A percentile compares a stretch with the other conserved stretches of the same genome.
These are phyloP conservation scores for Drosophila borborema DNA, from an alignment of 2,888 invertebrate genomes.

Conservation along the genomic window DNA sequence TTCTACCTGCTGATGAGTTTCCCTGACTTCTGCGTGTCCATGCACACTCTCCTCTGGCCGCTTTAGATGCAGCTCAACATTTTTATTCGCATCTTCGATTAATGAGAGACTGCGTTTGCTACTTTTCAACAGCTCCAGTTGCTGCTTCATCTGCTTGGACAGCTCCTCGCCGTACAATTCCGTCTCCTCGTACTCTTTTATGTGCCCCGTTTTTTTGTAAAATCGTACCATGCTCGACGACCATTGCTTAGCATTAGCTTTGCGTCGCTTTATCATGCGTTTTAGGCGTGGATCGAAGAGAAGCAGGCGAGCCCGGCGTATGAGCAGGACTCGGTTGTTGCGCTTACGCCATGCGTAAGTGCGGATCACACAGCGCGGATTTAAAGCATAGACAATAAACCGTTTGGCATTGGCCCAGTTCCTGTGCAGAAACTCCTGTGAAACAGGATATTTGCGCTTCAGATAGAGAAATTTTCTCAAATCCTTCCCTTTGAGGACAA, in stretches of 20 bases:
- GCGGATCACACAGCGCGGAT: constrained; percentile 75
- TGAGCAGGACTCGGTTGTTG: constrained; percentile 63
- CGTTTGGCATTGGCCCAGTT: constrained; percentile 77
- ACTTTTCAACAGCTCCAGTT: constrained; percentile 81
- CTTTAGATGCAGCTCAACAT: constrained; percentile 25
- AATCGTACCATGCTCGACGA: constrained; percentile 71
- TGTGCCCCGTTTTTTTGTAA: constrained; percentile 61
- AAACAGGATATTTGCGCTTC: constrained; percentile 79
- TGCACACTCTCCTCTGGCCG: background rate
- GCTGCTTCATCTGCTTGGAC: constrained; percentile 82
- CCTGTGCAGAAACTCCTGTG: constrained; percentile 64
- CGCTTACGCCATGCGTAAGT: constrained; percentile 70
- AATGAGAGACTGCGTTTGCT: constrained; percentile 73
- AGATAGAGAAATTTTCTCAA: constrained; percentile 65
- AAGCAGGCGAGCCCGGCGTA: constrained; percentile 65
- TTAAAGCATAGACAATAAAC: constrained; percentile 76
- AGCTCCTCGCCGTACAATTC: constrained; percentile 76
- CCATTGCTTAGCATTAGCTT: constrained; percentile 77
- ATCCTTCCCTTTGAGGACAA: constrained; percentile 60
- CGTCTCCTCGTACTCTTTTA: constrained; percentile 70
- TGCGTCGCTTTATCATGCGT: constrained; percentile 65
- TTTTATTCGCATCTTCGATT: constrained; percentile 64
- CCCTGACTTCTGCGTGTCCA: background rate
- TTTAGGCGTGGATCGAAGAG: constrained; percentile 79
- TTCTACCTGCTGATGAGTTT: background rate